These are phyloP conservation scores for Aulostomus chinensis DNA, from an alignment of 2,797 vertebrate genomes.

Conservation along the genomic window DNA sequence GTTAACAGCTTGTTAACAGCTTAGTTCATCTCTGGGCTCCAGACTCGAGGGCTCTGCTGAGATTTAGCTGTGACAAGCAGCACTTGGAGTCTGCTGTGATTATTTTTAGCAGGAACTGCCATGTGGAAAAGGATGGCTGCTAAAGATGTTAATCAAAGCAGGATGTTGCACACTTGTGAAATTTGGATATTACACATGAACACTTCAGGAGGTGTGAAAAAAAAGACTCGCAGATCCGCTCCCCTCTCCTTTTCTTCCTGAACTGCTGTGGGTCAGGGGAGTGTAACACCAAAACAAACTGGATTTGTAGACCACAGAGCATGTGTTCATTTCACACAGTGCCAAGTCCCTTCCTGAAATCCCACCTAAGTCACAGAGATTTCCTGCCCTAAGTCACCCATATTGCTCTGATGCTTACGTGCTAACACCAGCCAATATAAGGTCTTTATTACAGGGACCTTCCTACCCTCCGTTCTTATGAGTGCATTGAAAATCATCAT, in stretches of 20 bases:
- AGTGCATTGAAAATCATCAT: constrained; percentile 48
- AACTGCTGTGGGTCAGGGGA: constrained; percentile 34
- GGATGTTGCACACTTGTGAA: too few relatives aligned
- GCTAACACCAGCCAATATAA: constrained; percentile 57
- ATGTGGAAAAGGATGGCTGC: constrained; percentile 32
- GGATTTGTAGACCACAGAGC: constrained; percentile 61
- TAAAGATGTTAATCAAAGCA: constrained; percentile 53
- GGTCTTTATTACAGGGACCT: constrained; percentile 63
- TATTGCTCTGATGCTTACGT: constrained; percentile 60
- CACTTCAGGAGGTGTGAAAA: constrained; percentile 4
- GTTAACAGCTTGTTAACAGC: constrained; percentile 72
- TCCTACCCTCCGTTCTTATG: constrained; percentile 52
- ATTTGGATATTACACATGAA: constrained; percentile 9
- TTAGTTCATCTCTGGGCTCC: constrained; percentile 57
- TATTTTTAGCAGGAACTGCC: constrained; percentile 62
- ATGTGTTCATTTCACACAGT: constrained; percentile 41
- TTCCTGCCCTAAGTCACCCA: constrained; percentile 54
- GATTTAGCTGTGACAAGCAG: constrained; percentile 55
- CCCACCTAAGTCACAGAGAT: constrained; percentile 57
- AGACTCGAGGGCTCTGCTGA: constrained; percentile 61
- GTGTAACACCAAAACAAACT: constrained; percentile 52
- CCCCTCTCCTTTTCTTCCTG: constrained; percentile 1
- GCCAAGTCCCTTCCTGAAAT: constrained; percentile 52
- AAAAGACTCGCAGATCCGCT: too few relatives aligned
- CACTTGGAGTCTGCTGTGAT: constrained; percentile 50